Evolutionary conservation across 1,140 invertebrate genomes (phyloP), one percentile per base, ranked within the genome.

Genomic region (Trichoplusia ni): DNA sequence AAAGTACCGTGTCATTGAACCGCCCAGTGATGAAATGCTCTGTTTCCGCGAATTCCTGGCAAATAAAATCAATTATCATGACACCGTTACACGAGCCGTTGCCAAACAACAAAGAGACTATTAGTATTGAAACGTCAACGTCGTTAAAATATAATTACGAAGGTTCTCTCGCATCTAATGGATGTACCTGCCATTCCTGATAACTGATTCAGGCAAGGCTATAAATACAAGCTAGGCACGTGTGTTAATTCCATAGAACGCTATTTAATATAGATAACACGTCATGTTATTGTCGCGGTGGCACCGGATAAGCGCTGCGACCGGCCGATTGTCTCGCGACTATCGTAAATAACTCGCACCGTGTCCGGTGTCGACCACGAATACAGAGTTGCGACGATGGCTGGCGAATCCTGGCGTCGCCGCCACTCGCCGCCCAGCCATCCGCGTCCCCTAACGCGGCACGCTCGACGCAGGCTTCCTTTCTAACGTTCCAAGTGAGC

Each of bases 271-370:
- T 84, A 86, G 79, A 79, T 75, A 77, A 80, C 82, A 87, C 84
- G 86, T 87, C 86, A 89, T 83, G 81, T 83, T 81, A 84, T 86
- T 87, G 84, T 83, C 84, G 80, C 77, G 77, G 72, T 81, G 38
- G 74, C 82, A 89, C 86, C 84, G 86, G 84, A 88, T 89, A 85
- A 85, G 79, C 79, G 63, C 59, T 72, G 75, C 79, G 73, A 75
- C 79, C 79, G 77, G 82, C 73, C 83, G 84, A 90, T 88, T 88
- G 85, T 90, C 81, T 87, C 78, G 74, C 80, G 70, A 67, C 79
- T 71, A 76, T 87, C 87, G 84, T 90, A 88, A 88, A 90, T 90
- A 87, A 90, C 85, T 81, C 77, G 80, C 67, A 47, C 64, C 64
- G 73, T 84, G 85, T 86, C 87, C 85, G 82, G 83, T 84, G 73